Evolutionary conservation across 2,888 invertebrate genomes (phyloP).

Genomic region (Habrosyne pyritoides): DNA sequence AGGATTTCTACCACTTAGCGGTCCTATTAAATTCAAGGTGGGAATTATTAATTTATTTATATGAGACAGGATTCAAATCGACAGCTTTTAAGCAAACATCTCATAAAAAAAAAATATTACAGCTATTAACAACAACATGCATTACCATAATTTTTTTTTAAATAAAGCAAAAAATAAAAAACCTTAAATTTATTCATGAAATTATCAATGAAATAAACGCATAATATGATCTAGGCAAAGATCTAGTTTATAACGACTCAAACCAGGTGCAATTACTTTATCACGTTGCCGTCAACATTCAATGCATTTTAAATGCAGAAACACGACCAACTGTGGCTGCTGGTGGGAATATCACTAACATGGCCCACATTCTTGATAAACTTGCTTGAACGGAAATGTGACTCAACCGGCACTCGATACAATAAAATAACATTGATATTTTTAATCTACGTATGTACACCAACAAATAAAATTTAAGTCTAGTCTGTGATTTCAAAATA

Average conservation of each 20-base stretch:
- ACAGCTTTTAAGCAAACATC: too few species aligned
- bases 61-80: neutral
- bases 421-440: conserved; percentile 40
- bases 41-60: conserved; percentile 6
- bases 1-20: conserved; percentile 48
- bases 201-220: conserved; percentile 9
- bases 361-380: conserved; percentile 75
- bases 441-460: too few species aligned
- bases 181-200: too few species aligned
- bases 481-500: too few species aligned
- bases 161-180: too few species aligned
- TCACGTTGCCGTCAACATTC: conserved; percentile 30
- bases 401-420: conserved; percentile 59
- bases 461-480: too few species aligned
- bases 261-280: conserved; percentile 37
- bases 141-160: too few species aligned
- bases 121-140: too few species aligned
- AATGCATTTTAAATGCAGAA: conserved; percentile 49
- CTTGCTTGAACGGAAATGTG: conserved; percentile 70
- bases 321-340: conserved; percentile 35
- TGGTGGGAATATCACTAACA: conserved; percentile 61
- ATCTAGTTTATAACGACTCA: conserved; percentile 25
- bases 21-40: conserved; percentile 62
- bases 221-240: conserved; percentile 21
- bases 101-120: too few species aligned